phyloP scores from a whole-genome alignment of 1,140 invertebrate species.

The Brachionus koreanus region DNA sequence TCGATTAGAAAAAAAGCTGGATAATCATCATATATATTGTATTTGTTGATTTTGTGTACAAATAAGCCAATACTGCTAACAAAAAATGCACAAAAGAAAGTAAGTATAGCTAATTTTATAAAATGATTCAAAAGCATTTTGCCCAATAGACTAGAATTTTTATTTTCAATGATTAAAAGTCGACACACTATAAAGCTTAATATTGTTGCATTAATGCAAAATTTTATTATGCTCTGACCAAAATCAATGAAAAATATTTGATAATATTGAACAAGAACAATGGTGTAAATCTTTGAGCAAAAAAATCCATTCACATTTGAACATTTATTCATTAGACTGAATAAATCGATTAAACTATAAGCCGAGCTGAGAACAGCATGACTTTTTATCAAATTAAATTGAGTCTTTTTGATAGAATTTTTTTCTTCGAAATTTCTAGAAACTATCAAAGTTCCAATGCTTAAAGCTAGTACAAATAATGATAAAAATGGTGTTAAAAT shows the following conservation, averaged over 20 bases:
- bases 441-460: not conserved
- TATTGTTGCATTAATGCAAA: not conserved
- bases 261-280: not conserved
- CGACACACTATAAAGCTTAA: not conserved
- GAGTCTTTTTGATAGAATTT: not conserved
- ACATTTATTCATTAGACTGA: not conserved
- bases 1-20: not conserved
- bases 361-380: not conserved
- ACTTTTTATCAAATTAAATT: not conserved
- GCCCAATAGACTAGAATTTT: not conserved
- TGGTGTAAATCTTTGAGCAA: not conserved
- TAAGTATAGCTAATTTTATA: not conserved
- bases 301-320: not conserved
- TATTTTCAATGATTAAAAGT: not conserved
- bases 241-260: not conserved
- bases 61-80: not conserved
- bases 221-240: not conserved
- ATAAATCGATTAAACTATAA: not conserved
- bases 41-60: not conserved
- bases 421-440: not conserved
- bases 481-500: not conserved
- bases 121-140: not conserved
- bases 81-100: not conserved
- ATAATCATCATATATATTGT: not conserved
- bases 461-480: not conserved